Conservation (phyloP, 2,888 invertebrate genomes). For the Odontothrips loti region DNA sequence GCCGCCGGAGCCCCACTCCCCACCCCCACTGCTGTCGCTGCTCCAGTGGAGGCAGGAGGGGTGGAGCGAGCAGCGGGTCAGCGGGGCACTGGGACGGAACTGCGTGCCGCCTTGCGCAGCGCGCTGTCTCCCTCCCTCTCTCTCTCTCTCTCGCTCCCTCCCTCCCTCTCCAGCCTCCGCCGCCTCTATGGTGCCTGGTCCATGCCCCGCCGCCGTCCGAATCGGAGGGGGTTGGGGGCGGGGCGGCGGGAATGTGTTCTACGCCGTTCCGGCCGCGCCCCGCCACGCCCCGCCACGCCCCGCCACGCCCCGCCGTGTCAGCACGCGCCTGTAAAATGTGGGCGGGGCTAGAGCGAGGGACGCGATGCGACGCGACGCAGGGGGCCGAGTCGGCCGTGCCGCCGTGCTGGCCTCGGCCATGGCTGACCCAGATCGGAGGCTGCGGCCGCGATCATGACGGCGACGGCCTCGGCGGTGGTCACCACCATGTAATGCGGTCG, state of each 20-base stretch:
- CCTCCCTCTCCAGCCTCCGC: not conserved
- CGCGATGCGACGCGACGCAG: not conserved
- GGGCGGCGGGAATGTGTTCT: slow-evolving; percentile 16
- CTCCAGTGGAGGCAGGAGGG: not conserved
- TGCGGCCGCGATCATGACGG: not conserved
- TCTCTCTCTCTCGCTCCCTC: too few species aligned
- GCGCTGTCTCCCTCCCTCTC: not conserved
- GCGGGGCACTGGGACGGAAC: slow-evolving; percentile 24
- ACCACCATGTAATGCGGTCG: too few species aligned
- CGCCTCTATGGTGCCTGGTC: not conserved
- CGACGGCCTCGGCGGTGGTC: too few species aligned
- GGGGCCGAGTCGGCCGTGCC: not conserved
- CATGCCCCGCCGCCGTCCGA: not conserved
- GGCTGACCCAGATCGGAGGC: not conserved
- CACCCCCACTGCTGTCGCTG: slow-evolving; percentile 8
- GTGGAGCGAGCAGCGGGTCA: slow-evolving; percentile 14
- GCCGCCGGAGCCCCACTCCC: not conserved
- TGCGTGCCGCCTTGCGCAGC: not conserved
- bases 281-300: too few species aligned
- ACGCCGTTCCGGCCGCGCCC: too few species aligned
- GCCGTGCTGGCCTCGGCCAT: not conserved
- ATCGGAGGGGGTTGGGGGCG: not conserved
- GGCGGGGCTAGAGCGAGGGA: not conserved
- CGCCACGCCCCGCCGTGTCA: too few species aligned
- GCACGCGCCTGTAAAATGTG: slow-evolving; percentile 18